Percentiles rank a stretch among this genome's conserved stretches.
phyloP scores from a whole-genome alignment of 2,888 invertebrate genomes.

The Fabriciana adippe region DNA sequence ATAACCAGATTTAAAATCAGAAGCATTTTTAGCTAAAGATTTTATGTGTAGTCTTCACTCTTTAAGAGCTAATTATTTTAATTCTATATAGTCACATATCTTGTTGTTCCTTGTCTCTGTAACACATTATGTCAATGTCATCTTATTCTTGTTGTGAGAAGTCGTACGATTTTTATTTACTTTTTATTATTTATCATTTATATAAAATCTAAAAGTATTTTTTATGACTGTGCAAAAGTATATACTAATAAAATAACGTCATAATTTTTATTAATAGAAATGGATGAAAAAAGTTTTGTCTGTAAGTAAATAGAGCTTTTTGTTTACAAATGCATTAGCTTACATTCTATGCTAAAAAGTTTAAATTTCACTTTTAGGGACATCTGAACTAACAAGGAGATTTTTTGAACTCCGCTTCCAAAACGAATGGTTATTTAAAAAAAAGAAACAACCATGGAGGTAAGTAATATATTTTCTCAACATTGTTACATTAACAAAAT shows the following conservation, averaged over 20 bases:
- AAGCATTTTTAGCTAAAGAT: too few relatives aligned
- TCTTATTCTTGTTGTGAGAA: not conserved
- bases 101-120: too few relatives aligned
- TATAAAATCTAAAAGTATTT: not conserved
- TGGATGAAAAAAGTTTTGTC: constrained; percentile 65
- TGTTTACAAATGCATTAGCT: constrained; percentile 4
- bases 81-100: too few relatives aligned
- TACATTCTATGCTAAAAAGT: not conserved
- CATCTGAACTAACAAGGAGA: constrained; percentile 62
- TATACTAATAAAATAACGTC: not conserved
- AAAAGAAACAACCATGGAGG: constrained; percentile 76
- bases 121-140: constrained; percentile 1
- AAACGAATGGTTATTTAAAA: constrained; percentile 72
- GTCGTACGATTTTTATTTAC: too few relatives aligned
- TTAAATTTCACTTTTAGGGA: constrained; percentile 57
- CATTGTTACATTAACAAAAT: too few relatives aligned
- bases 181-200: too few relatives aligned
- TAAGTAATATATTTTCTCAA: constrained; percentile 45
- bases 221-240: not conserved
- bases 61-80: too few relatives aligned
- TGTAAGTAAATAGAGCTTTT: constrained; percentile 54
- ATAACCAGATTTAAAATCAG: too few relatives aligned
- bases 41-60: too few relatives aligned
- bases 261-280: constrained; percentile 35
- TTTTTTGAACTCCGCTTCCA: constrained; percentile 68